A percentile compares a stretch with the other conserved stretches of the same genome.
These are phyloP conservation scores for Machimus rusticus DNA, from an alignment of 2,888 invertebrate genomes.

Conservation along the genomic window DNA sequence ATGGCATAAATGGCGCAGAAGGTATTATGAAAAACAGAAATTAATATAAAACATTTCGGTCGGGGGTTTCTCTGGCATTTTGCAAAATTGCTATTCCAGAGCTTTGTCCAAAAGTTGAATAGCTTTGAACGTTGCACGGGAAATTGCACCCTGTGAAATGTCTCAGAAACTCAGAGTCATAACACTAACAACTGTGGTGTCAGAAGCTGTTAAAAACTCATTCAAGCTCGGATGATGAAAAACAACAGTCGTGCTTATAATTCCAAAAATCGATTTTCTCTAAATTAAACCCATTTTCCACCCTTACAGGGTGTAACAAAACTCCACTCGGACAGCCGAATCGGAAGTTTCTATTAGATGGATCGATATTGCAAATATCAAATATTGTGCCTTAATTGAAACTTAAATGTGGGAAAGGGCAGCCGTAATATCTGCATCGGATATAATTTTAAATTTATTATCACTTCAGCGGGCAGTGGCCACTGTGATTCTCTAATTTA, in stretches of 20 bases:
- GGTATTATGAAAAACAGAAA: not conserved
- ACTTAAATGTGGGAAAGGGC: not conserved
- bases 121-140: not conserved
- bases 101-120: not conserved
- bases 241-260: not conserved
- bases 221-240: not conserved
- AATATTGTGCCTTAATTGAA: not conserved
- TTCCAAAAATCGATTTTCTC: not conserved
- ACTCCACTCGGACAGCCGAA: not conserved
- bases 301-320: not conserved
- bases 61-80: not conserved
- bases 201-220: not conserved
- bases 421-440: not conserved
- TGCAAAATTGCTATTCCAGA: not conserved
- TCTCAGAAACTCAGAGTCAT: not conserved
- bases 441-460: not conserved
- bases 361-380: not conserved
- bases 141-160: not conserved
- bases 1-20: not conserved
- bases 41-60: not conserved
- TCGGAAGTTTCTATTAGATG: not conserved
- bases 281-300: not conserved
- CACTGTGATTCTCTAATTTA: not conserved
- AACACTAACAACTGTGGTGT: not conserved
- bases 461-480: not conserved